A percentile compares a stretch with the other conserved stretches of the same genome.
Conservation (phyloP, 2,888 invertebrate genomes). For the Rotaria socialis region DNA sequence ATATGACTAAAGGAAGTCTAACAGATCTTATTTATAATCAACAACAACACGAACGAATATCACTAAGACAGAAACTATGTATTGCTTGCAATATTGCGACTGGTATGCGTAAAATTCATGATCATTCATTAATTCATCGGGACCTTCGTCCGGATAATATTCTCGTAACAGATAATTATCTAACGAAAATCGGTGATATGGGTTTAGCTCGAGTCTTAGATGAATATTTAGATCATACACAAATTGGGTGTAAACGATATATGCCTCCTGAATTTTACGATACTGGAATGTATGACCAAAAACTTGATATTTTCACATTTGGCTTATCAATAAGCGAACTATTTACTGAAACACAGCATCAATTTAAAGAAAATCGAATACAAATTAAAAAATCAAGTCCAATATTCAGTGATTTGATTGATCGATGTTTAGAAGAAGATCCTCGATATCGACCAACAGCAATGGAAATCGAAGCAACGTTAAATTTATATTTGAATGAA, state of each 20-base stretch:
- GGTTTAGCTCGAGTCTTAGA: background rate
- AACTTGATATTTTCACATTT: slow-evolving; percentile 36
- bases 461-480: background rate
- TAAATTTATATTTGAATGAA: background rate
- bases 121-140: background rate
- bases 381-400: background rate
- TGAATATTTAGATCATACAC: background rate
- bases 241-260: background rate
- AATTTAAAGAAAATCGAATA: background rate
- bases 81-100: background rate
- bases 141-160: background rate
- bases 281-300: background rate
- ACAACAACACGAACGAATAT: background rate
- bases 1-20: background rate
- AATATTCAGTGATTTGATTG: background rate
- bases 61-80: background rate
- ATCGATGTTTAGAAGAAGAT: background rate
- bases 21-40: background rate
- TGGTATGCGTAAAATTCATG: slow-evolving; percentile 1
- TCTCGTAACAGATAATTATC: background rate
- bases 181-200: background rate
- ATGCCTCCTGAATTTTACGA: slow-evolving; percentile 38
- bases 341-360: background rate
- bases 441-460: background rate
- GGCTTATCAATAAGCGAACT: slow-evolving; percentile 38